These are phyloP conservation scores for Zaprionus tsacasi DNA, from an alignment of 1,140 invertebrate genomes.

Conservation along the genomic window DNA sequence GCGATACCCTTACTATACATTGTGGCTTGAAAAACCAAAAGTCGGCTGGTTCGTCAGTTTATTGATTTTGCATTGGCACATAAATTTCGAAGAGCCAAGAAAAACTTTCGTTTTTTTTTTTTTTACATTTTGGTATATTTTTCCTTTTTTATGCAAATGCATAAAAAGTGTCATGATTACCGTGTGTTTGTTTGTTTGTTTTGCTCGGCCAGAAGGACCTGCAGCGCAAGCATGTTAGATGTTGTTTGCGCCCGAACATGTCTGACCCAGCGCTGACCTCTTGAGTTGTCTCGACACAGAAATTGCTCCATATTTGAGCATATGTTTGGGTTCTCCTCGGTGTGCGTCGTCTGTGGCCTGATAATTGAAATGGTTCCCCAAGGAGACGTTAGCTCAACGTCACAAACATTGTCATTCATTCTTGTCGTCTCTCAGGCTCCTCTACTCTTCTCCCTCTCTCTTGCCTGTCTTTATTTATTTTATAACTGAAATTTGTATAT, in stretches of 20 bases:
- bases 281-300: slow-evolving; percentile 52
- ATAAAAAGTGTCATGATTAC: slow-evolving; percentile 81
- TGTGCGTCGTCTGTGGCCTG: slow-evolving; percentile 55
- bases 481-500: slow-evolving; percentile 29
- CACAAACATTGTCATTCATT: slow-evolving; percentile 24
- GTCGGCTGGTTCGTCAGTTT: slow-evolving; percentile 61
- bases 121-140: slow-evolving; percentile 1
- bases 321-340: slow-evolving; percentile 55
- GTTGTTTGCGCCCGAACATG: slow-evolving; percentile 13
- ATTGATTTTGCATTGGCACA: slow-evolving; percentile 76
- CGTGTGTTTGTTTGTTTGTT: slow-evolving; percentile 70
- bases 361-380: slow-evolving; percentile 77
- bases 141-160: slow-evolving; percentile 69
- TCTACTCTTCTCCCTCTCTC: neutral
- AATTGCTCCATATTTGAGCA: slow-evolving; percentile 70
- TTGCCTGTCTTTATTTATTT: slow-evolving; percentile 34
- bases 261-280: slow-evolving; percentile 39
- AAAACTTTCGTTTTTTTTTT: slow-evolving; percentile 51
- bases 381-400: slow-evolving; percentile 48
- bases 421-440: neutral
- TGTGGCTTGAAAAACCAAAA: slow-evolving; percentile 35
- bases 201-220: slow-evolving; percentile 6
- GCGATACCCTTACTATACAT: slow-evolving; percentile 24
- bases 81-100: slow-evolving; percentile 59
- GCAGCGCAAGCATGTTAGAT: slow-evolving; percentile 15